Evolutionary conservation across 1,140 invertebrate species (phyloP).

Genomic region (Adoxophyes honmai): DNA sequence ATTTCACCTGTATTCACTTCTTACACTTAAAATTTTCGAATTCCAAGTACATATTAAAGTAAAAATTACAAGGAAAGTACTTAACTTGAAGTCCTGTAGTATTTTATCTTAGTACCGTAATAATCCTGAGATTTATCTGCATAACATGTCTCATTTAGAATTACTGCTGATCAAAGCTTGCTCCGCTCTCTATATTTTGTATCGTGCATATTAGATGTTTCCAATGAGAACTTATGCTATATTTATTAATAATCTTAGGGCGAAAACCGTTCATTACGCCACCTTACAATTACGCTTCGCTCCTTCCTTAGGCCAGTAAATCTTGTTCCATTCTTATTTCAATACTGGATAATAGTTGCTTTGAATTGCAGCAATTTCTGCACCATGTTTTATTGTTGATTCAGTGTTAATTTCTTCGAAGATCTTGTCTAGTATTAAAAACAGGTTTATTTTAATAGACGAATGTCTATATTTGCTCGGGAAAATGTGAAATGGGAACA

Average conservation of each 20-base stretch:
- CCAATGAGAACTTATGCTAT: slow-evolving; percentile 3
- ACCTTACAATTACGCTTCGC: slow-evolving; percentile 9
- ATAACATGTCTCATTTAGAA: no score
- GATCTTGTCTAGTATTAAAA: no score
- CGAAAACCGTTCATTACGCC: slow-evolving; percentile 4
- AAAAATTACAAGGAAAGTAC: no score
- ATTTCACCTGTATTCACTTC: no score
- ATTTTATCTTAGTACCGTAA: no score
- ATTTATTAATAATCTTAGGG: neutral
- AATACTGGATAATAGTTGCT: neutral
- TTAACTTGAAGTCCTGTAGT: no score
- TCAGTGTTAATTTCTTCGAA: neutral
- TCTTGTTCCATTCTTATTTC: neutral
- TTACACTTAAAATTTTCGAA: no score
- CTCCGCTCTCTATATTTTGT: neutral
- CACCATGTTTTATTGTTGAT: neutral
- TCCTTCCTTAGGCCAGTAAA: neutral
- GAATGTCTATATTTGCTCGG: no score
- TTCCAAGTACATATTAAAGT: no score
- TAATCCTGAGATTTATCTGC: no score
- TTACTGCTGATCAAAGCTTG: neutral
- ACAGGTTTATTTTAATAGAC: no score
- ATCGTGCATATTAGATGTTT: slow-evolving; percentile 5
- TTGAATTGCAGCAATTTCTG: neutral
- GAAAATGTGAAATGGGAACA: no score